Percentiles rank a stretch among this genome's conserved stretches.
phyloP scores from a whole-genome alignment of 1,140 invertebrate genomes.

The Zophobas morio region DNA sequence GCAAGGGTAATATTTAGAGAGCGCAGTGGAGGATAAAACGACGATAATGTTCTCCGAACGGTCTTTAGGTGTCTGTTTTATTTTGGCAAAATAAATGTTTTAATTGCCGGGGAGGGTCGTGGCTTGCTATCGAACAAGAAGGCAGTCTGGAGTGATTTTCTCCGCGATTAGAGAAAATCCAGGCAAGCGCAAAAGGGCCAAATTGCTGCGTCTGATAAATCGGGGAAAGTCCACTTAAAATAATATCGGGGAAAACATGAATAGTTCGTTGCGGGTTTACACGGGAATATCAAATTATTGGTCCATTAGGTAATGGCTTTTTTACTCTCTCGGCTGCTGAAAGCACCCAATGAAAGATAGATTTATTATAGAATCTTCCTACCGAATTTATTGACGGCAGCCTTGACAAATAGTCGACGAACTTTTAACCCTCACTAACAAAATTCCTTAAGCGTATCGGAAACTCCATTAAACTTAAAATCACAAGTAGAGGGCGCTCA shows the following conservation, averaged over 20 bases:
- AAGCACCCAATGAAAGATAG: conserved; percentile 20
- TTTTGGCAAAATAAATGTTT: conserved; percentile 20
- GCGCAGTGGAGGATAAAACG: not conserved
- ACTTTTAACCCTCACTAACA: conserved; percentile 24
- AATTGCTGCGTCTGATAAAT: not conserved
- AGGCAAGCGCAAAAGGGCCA: not conserved
- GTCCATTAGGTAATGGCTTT: conserved; percentile 16
- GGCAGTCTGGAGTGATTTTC: not conserved
- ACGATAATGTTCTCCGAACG: conserved; percentile 28
- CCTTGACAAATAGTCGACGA: conserved; percentile 32
- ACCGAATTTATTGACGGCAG: conserved; percentile 29
- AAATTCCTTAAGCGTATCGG: conserved; percentile 20
- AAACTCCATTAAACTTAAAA: conserved; percentile 42
- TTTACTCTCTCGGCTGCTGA: not conserved
- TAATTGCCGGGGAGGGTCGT: conserved; percentile 9
- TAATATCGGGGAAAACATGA: too few species aligned
- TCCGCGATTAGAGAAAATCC: not conserved
- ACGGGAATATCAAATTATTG: conserved; percentile 6
- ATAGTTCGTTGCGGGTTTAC: too few species aligned
- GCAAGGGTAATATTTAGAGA: conserved; percentile 20
- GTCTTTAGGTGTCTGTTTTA: conserved; percentile 22
- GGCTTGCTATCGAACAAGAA: not conserved
- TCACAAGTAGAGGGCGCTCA: not conserved
- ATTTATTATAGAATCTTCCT: conserved; percentile 27
- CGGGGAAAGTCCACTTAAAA: not conserved